Evolutionary conservation across 2,888 invertebrate species (phyloP).

Genomic region (Alsophila aescularia): DNA sequence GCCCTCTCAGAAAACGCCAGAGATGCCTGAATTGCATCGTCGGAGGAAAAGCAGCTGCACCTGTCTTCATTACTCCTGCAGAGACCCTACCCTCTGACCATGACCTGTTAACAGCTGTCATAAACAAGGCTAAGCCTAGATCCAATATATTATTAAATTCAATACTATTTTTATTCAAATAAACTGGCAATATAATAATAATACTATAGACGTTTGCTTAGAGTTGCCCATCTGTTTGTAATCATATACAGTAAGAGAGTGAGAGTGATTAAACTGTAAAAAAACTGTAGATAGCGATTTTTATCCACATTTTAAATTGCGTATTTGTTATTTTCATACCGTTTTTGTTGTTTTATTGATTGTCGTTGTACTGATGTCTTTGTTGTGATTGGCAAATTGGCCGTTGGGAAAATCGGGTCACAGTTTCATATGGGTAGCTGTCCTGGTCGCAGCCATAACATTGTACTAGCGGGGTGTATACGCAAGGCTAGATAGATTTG

Average conservation of each 20-base stretch:
- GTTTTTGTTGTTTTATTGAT: constrained; percentile 27
- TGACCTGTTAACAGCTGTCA: too few species aligned
- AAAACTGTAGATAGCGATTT: constrained; percentile 26
- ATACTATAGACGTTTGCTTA: not conserved
- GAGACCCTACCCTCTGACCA: too few species aligned
- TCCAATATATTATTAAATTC: too few species aligned
- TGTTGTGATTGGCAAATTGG: constrained; percentile 33
- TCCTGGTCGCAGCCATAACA: constrained; percentile 36
- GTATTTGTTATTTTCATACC: constrained; percentile 19
- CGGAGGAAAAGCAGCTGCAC: too few species aligned
- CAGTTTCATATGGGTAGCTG: constrained; percentile 44
- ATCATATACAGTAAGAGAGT: not conserved
- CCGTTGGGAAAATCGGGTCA: constrained; percentile 24
- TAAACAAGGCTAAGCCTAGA: too few species aligned
- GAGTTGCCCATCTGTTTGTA: constrained; percentile 8
- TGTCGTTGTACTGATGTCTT: constrained; percentile 21
- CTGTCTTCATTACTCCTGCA: too few species aligned
- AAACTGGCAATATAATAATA: too few species aligned
- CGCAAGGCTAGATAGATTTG: constrained; percentile 47
- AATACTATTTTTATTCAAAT: too few species aligned
- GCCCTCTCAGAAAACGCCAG: too few species aligned
- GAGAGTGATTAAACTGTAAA: constrained; percentile 24
- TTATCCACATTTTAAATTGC: constrained; percentile 27
- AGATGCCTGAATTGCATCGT: too few species aligned
- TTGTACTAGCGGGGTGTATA: constrained; percentile 44